These are phyloP conservation scores for Stenurella melanura DNA, from an alignment of 2,888 invertebrate species.

Conservation along the genomic window DNA sequence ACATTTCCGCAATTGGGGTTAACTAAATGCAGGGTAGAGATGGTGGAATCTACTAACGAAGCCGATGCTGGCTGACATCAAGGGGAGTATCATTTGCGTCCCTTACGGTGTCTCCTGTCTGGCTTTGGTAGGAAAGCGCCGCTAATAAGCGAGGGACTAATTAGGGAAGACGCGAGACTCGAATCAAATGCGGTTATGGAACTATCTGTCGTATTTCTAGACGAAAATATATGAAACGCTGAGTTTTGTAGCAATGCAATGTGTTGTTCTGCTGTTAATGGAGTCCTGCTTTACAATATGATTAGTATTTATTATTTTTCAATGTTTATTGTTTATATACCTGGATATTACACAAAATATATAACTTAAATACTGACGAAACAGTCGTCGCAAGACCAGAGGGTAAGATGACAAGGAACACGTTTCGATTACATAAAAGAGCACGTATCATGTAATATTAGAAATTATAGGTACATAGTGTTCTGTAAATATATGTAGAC, in stretches of 20 bases:
- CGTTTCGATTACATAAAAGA: too few relatives aligned
- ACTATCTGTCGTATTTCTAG: neutral
- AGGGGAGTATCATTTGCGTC: slow-evolving; percentile 32
- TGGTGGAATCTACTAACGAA: slow-evolving; percentile 37
- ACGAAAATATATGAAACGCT: neutral
- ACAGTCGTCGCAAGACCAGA: too few relatives aligned
- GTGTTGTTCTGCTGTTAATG: neutral
- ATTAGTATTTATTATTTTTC: too few relatives aligned
- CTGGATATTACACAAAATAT: too few relatives aligned
- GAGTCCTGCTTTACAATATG: too few relatives aligned
- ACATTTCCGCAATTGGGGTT: slow-evolving; percentile 36
- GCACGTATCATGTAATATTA: too few relatives aligned
- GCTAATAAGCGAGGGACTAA: slow-evolving; percentile 40
- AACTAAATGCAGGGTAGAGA: slow-evolving; percentile 32
- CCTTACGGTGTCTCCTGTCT: slow-evolving; percentile 32
- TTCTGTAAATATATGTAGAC: too few relatives aligned
- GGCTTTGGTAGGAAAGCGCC: slow-evolving; percentile 17
- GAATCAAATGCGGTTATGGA: slow-evolving; percentile 15
- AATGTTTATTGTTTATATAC: too few relatives aligned
- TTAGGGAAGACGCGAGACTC: slow-evolving; percentile 25
- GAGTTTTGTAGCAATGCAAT: neutral
- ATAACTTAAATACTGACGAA: too few relatives aligned
- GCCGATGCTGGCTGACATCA: slow-evolving; percentile 8
- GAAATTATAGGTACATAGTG: too few relatives aligned
- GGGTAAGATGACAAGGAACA: too few relatives aligned